Conservation (phyloP, 2,797 vertebrate genomes). For the Phataginus tricuspis region DNA sequence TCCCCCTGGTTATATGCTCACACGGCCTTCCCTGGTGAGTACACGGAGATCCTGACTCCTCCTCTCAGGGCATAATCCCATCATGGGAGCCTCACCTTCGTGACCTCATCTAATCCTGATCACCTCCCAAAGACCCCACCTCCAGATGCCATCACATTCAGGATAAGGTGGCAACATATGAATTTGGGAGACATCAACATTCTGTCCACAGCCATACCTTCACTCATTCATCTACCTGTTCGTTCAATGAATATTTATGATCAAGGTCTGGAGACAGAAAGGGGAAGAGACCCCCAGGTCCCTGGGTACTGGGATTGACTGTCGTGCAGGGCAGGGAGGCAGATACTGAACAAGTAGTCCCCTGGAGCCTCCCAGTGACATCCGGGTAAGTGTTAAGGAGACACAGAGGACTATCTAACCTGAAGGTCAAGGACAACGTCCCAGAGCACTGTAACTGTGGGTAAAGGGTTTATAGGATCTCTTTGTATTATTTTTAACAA, state of each 20-base stretch:
- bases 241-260: no score
- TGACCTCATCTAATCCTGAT: not conserved
- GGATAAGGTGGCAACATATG: not conserved
- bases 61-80: not conserved
- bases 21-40: not conserved
- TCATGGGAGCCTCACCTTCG: not conserved
- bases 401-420: not conserved
- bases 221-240: not conserved
- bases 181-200: not conserved
- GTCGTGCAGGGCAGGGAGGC: not conserved
- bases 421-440: not conserved
- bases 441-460: not conserved
- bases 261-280: not conserved
- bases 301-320: no score
- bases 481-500: not conserved
- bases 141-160: not conserved
- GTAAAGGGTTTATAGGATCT: not conserved
- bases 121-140: not conserved
- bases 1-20: not conserved
- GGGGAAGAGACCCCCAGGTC: no score
- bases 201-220: not conserved
- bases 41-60: not conserved
- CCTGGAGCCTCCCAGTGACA: accelerated
- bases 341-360: no score
- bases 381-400: no score